phyloP scores from a whole-genome alignment of 2,113 vertebrate species.

The Erythrocercus mccallii region DNA sequence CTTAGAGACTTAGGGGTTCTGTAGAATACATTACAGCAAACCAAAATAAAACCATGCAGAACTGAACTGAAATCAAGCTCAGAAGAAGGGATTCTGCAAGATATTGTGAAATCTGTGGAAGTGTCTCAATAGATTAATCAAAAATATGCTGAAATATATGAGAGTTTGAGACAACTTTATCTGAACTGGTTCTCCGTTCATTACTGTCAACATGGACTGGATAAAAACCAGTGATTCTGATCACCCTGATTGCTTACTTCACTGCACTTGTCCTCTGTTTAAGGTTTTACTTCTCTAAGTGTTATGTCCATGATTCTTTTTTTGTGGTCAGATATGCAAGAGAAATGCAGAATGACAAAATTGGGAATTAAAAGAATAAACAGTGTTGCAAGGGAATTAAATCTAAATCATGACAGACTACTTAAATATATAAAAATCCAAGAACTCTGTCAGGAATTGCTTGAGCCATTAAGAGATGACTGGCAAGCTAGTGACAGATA shows the following conservation, averaged over 20 bases:
- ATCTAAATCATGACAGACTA: not conserved
- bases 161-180: not conserved
- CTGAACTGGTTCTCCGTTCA: not conserved
- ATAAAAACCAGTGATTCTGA: not conserved
- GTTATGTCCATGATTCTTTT: not conserved
- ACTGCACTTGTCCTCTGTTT: not conserved
- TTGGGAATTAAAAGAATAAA: not conserved
- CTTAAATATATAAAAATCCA: not conserved
- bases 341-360: not conserved
- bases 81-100: not conserved
- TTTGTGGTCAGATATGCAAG: not conserved
- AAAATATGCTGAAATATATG: not conserved
- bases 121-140: not conserved
- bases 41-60: not conserved
- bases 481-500: not conserved
- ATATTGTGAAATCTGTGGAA: not conserved
- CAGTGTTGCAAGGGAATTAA: not conserved
- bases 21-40: not conserved
- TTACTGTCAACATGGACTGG: not conserved
- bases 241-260: not conserved
- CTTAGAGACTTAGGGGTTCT: not conserved
- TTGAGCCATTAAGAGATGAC: not conserved
- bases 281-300: not conserved
- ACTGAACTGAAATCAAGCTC: not conserved
- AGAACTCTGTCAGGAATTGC: not conserved